A percentile compares a stretch with the other conserved stretches of the same genome.
These are phyloP conservation scores for Thripadectes ignobilis DNA, from an alignment of 2,797 vertebrate genomes.

Conservation along the genomic window DNA sequence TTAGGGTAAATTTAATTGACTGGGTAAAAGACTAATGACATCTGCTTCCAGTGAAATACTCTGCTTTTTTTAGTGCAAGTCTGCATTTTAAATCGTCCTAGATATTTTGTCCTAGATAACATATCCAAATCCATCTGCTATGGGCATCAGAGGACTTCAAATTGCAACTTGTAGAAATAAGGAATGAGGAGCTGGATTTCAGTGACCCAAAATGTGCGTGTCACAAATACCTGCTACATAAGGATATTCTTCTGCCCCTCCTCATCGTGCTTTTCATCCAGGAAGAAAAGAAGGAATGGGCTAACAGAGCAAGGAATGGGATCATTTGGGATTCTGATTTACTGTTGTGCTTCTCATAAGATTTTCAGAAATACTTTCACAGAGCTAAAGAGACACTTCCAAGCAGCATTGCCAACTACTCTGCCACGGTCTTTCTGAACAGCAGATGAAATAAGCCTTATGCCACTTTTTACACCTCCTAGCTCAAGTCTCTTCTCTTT, in stretches of 20 bases:
- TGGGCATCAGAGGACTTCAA: background rate
- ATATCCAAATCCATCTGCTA: background rate
- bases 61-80: background rate
- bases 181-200: background rate
- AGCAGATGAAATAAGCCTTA: background rate
- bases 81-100: background rate
- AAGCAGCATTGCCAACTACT: background rate
- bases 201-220: fast-evolving
- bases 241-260: background rate
- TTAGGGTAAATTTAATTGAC: background rate
- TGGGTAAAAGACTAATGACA: background rate
- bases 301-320: background rate
- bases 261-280: fast-evolving
- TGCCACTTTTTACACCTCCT: background rate
- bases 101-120: slow-evolving; percentile 26
- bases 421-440: background rate
- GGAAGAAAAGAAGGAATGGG: background rate
- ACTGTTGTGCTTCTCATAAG: background rate
- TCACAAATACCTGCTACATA: background rate
- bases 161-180: background rate
- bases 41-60: background rate
- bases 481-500: background rate
- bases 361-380: background rate
- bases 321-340: background rate
- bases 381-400: background rate